Base-by-base conservation (phyloP, 1,140 invertebrate genomes). In the Aphelinus atriplicis region DNA sequence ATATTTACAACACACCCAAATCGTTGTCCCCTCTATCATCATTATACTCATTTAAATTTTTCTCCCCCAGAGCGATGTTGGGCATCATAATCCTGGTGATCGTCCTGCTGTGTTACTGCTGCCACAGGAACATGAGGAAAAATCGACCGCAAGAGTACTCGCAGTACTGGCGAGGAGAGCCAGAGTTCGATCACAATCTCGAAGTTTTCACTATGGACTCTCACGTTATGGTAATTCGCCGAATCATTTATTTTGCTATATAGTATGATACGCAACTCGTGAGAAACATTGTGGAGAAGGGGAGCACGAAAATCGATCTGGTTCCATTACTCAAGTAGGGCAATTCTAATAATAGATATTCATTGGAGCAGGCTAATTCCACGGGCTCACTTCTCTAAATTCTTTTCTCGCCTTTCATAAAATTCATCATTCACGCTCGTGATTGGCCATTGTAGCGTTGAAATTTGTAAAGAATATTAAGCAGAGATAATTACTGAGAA, bases 101-200 rank as follows among this genome's bases (percentile, higher is more conserved):
- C 77, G 88, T 91, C 79, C 84, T 92, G 42, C 86, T 92, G 76
- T 92, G 91, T 80, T 92, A 92, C 83, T 92, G 91, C 84, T 92
- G 91, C 78, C 90, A 92, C 84, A 90, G 90, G 82, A 91, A 90
- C 78, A 89, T 90, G 76, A 88, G 90, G 77, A 92, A 92, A 81
- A 86, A 89, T 68, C 88, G 89, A 81, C 88, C 89, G 26, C 88
- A 89, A 65, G 89, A 91, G 78, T 87, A 90, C 73, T 88, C 90
- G 67, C 87, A 89, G 66, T 90, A 90, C 77, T 91, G 90, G 90
- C 82, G 90, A 74, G 69, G 82, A 66, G 90, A 90, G 75, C 88
- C 89, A 45, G 90, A 90, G 79, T 86, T 90, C 75, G 26, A 26
- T 26, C 90, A 91, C 58, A 90, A 84, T 71, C 83, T 91, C 82